Evolutionary conservation across 2,888 invertebrate species (phyloP).

Genomic region (Aquatica leii): DNA sequence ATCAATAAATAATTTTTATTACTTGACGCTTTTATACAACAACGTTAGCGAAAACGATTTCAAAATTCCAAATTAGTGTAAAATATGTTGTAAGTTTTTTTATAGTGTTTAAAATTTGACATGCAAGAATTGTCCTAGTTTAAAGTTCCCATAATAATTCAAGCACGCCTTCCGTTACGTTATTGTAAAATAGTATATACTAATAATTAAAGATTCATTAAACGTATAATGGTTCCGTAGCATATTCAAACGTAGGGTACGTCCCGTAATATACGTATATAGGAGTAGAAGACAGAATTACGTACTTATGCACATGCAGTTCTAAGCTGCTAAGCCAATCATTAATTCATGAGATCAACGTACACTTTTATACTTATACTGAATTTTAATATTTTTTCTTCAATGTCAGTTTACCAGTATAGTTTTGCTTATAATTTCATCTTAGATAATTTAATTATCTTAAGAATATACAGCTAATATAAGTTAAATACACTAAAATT

Average conservation of each 20-base stretch:
- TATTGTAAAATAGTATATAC: slow-evolving; percentile 19
- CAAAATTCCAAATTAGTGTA: neutral
- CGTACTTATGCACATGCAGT: slow-evolving; percentile 28
- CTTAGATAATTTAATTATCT: no score
- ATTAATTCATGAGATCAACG: slow-evolving; percentile 38
- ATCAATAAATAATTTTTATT: no score
- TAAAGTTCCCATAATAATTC: slow-evolving; percentile 10
- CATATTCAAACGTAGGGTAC: slow-evolving; percentile 22
- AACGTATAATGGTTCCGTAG: slow-evolving; percentile 26
- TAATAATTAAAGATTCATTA: slow-evolving; percentile 27
- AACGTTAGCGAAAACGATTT: no score
- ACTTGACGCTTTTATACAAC: no score
- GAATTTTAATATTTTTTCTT: slow-evolving; percentile 42
- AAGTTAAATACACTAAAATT: no score
- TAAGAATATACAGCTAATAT: no score
- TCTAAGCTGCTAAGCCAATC: slow-evolving; percentile 17
- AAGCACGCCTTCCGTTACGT: slow-evolving; percentile 15
- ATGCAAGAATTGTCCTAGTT: slow-evolving; percentile 9
- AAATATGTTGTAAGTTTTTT: neutral
- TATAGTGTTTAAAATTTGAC: neutral
- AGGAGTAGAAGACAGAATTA: slow-evolving; percentile 24
- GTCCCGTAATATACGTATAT: slow-evolving; percentile 27
- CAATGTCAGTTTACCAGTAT: slow-evolving; percentile 21
- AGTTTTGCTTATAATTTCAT: slow-evolving; percentile 13
- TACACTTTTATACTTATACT: slow-evolving; percentile 34